These are phyloP conservation scores for Listrodromus nycthemerus DNA, from an alignment of 2,888 invertebrate species.

Conservation along the genomic window DNA sequence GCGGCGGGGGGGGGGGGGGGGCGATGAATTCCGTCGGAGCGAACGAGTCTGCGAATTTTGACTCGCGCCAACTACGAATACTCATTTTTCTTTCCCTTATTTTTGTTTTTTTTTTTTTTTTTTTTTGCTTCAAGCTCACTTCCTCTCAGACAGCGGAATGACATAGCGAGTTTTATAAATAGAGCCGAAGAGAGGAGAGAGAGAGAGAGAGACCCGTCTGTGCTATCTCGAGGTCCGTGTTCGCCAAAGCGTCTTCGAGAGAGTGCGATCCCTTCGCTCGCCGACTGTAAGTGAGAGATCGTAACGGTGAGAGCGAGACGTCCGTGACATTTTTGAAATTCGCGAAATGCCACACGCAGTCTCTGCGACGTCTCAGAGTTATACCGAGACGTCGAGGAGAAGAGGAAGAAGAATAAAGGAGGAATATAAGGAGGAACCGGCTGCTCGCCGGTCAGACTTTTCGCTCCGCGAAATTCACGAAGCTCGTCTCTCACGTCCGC, in stretches of 20 bases:
- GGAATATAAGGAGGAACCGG: conserved; percentile 15
- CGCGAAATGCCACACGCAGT: conserved; percentile 71
- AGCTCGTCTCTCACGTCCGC: conserved; percentile 38
- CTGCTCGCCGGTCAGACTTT: conserved; percentile 66
- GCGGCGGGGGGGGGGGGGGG: conserved; percentile 30
- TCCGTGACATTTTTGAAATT: conserved; percentile 77
- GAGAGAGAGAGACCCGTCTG: conserved; percentile 36
- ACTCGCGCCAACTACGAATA: conserved; percentile 50
- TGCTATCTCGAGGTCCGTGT: conserved; percentile 24
- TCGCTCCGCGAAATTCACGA: conserved; percentile 18
- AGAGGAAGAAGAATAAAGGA: conserved; percentile 1
- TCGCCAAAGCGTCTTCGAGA: neutral
- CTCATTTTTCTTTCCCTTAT: conserved; percentile 56
- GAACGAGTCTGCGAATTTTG: conserved; percentile 40
- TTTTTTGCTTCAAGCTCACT: conserved; percentile 41
- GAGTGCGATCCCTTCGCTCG: conserved; percentile 6
- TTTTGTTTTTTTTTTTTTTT: conserved; percentile 7
- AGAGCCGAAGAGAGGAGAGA: conserved; percentile 49
- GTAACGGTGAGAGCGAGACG: conserved; percentile 66
- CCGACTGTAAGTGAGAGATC: conserved; percentile 54
- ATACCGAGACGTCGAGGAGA: conserved; percentile 21
- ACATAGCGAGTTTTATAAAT: conserved; percentile 65
- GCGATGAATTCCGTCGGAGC: neutral
- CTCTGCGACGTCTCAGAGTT: conserved; percentile 59
- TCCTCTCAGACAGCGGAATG: conserved; percentile 60